A percentile compares a stretch with the other conserved stretches of the same genome.
phyloP scores from a whole-genome alignment of 2,797 vertebrate genomes.

The Tragopan temminckii region DNA sequence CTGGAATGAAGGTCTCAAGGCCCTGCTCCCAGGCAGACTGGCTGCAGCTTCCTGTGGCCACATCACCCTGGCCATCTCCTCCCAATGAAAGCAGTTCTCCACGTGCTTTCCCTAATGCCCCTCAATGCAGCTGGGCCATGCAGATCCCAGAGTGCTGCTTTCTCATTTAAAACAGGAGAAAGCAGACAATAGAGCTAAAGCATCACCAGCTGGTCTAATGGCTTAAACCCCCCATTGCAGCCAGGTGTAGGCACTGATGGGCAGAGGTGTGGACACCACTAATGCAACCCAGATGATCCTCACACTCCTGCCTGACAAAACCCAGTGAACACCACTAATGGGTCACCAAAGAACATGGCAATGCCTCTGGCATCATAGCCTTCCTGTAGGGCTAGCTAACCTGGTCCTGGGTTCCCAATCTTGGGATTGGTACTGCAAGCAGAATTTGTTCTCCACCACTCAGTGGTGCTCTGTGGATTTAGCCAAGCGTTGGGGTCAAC shows the following conservation, averaged over 20 bases:
- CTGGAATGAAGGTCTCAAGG: background rate
- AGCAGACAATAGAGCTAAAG: background rate
- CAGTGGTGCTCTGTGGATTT: background rate
- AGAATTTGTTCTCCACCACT: background rate
- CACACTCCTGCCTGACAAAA: background rate
- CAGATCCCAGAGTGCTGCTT: background rate
- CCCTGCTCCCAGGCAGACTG: accelerated
- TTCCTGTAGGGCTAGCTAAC: background rate
- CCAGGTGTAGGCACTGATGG: background rate
- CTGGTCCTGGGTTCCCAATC: background rate
- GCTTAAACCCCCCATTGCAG: background rate
- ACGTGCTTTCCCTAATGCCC: background rate
- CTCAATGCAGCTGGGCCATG: background rate
- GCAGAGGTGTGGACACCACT: background rate
- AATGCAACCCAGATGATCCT: background rate
- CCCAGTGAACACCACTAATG: background rate
- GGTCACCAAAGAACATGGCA: background rate
- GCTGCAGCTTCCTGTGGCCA: accelerated
- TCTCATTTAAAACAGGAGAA: background rate
- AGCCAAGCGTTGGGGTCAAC: background rate
- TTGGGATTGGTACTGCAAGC: background rate
- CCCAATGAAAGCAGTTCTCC: background rate
- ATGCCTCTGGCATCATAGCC: background rate
- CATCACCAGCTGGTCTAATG: background rate
- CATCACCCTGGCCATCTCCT: background rate